Conservation (phyloP, 2,888 invertebrate species). For the Rugalucina vietnamica region DNA sequence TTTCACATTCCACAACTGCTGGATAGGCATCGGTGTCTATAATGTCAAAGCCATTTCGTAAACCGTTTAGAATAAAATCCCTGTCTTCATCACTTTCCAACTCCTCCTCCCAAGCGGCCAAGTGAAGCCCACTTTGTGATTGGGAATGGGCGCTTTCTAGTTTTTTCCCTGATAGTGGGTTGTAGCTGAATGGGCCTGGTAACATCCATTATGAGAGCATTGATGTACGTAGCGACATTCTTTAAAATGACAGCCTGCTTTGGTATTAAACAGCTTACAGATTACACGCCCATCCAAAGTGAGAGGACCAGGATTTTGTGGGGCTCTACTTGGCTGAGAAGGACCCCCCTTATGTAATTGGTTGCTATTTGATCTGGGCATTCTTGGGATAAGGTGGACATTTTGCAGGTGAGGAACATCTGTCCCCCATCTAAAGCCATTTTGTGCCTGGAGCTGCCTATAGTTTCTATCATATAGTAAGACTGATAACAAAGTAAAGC, state of each 20-base stretch:
- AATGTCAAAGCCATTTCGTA: conserved; percentile 21
- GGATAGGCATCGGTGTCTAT: not conserved
- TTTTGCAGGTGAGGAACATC: not conserved
- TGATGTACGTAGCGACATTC: not conserved
- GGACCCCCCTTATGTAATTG: not conserved
- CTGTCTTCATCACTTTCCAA: conserved; percentile 2
- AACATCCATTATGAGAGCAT: not conserved
- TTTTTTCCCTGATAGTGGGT: not conserved
- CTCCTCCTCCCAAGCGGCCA: not conserved
- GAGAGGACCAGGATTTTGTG: not conserved
- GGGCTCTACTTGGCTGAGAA: not conserved
- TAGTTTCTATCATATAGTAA: conserved; percentile 10
- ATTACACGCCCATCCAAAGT: not conserved
- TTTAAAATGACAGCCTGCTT: not conserved
- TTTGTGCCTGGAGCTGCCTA: not conserved
- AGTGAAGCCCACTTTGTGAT: not conserved
- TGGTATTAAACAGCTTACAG: not conserved
- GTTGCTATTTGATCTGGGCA: not conserved
- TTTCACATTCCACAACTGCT: not conserved
- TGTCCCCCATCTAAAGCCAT: not conserved
- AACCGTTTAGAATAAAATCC: conserved; percentile 16
- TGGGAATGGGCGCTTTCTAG: not conserved
- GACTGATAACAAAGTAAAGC: too few relatives aligned
- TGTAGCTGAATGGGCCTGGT: not conserved
- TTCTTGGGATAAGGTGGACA: not conserved